phyloP scores from a whole-genome alignment of 2,888 invertebrate genomes.

The Alloplasta piceator region DNA sequence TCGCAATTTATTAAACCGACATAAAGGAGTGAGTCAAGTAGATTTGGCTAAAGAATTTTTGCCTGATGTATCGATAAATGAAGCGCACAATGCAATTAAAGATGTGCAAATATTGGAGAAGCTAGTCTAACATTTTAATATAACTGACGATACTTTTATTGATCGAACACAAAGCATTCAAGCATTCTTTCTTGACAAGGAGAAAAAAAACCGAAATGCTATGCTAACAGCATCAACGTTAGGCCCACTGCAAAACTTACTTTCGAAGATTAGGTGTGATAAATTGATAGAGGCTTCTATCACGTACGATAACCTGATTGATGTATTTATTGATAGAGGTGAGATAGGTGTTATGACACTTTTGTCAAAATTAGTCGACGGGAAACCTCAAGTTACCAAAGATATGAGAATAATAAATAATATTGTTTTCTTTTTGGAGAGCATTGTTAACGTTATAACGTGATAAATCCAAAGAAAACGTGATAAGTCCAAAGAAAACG shows the following conservation, averaged over 20 bases:
- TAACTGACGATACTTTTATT: conserved; percentile 31
- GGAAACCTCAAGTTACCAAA: conserved; percentile 14
- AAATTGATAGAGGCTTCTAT: neutral
- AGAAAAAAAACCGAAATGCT: conserved; percentile 22
- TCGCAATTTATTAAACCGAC: neutral
- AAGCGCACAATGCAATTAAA: conserved; percentile 5
- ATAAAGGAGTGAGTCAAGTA: neutral
- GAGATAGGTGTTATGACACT: neutral
- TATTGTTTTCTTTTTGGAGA: too few relatives aligned
- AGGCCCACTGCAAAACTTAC: conserved; percentile 25
- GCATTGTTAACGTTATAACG: too few relatives aligned
- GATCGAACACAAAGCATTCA: conserved; percentile 12
- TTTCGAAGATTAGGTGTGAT: conserved; percentile 18
- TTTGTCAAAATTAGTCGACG: neutral
- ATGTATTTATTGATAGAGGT: conserved; percentile 6
- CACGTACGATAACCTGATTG: conserved; percentile 1
- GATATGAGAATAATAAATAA: neutral
- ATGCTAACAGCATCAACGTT: conserved; percentile 13
- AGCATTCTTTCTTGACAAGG: conserved; percentile 10
- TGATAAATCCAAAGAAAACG: too few relatives aligned
- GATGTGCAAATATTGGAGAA: conserved; percentile 18
- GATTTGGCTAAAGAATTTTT: conserved; percentile 8
- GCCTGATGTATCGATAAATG: neutral
- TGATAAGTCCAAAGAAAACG: too few relatives aligned
- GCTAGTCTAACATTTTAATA: conserved; percentile 2